Evolutionary conservation across 2,113 vertebrate species (phyloP), one percentile per base, ranked within the genome.

Genomic region (Todiramphus saurophagus): DNA sequence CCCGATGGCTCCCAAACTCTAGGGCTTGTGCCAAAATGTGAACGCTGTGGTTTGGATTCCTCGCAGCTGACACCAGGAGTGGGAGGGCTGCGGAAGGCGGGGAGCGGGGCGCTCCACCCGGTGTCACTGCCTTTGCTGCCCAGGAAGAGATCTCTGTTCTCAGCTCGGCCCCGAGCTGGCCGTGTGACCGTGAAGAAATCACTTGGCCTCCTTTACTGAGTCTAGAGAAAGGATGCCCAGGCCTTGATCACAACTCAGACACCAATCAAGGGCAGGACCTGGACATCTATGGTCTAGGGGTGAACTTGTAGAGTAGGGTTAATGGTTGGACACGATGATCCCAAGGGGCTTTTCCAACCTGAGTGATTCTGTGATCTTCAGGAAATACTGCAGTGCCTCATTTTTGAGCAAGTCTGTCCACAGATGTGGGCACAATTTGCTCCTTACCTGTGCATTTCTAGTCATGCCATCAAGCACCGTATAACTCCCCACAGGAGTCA

Each of bases 41-140:
- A 16, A 9, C 31, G 11, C 8, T 70, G 90, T 44, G 95, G 70
- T 64, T 76, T 91, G 95, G 92, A 33, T 10, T 31, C 23, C 9
- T 31, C 41, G 50, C 56, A 63, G 72, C 50, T 81, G 81, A 43
- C 64, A 44, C 16, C 5, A 30, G 4, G 16, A 39, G 43, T 78
- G 73, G 93, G 66, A 58, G 83, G 24, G 74, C 33, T 33, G n/a
- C 16, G 69, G 68, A 33, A 58, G 80, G 63, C 8, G 0, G 28
- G 23, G 35, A 55, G 24, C 2, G 8, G 81, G 62, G 75, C 0
- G 0, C 77, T 63, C 11, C 0, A 12, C 35, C 70, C 7, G 1
- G 3, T 21, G 86, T 16, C 10, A 3, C 85, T 81, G 83, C 13
- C 18, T 51, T 27, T 10, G 75, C 91, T 94, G 62, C 92, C 67